A percentile compares a stretch with the other conserved stretches of the same genome.
Conservation (phyloP, 2,113 vertebrate species). For the Oreochromis aureus region DNA sequence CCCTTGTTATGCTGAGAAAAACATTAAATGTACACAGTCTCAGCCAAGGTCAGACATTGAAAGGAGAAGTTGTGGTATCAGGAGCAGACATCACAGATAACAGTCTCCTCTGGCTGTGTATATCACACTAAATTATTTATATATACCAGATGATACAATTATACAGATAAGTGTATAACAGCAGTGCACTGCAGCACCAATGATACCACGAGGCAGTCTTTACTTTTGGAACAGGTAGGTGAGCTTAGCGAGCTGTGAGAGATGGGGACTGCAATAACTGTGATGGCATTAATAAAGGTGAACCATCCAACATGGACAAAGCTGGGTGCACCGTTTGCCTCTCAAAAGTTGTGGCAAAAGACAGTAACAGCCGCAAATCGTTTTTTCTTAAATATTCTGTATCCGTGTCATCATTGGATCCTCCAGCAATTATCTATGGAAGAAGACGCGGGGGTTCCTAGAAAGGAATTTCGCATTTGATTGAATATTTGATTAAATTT, state of each 20-base stretch:
- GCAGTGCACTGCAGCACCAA: background rate
- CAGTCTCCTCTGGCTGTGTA: background rate
- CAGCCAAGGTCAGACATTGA: background rate
- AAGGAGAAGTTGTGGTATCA: background rate
- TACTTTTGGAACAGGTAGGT: background rate
- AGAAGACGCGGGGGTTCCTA: background rate
- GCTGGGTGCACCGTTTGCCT: background rate
- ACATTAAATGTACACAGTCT: background rate
- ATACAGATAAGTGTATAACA: background rate
- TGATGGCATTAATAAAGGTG: background rate
- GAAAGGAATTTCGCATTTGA: background rate
- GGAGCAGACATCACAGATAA: background rate
- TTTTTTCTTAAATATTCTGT: background rate
- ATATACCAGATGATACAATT: background rate
- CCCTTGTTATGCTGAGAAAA: background rate
- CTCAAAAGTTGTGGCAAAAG: background rate
- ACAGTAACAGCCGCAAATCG: background rate
- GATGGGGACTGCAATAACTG: background rate
- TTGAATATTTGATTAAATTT: background rate
- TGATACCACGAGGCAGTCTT: background rate
- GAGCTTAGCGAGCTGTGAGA: background rate
- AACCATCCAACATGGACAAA: background rate
- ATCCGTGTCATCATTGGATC: background rate
- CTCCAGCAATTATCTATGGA: background rate
- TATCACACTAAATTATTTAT: background rate